Percentiles rank a stretch among this genome's conserved stretches.
These are phyloP conservation scores for Tyria jacobaeae DNA, from an alignment of 2,888 invertebrate genomes.

Conservation along the genomic window DNA sequence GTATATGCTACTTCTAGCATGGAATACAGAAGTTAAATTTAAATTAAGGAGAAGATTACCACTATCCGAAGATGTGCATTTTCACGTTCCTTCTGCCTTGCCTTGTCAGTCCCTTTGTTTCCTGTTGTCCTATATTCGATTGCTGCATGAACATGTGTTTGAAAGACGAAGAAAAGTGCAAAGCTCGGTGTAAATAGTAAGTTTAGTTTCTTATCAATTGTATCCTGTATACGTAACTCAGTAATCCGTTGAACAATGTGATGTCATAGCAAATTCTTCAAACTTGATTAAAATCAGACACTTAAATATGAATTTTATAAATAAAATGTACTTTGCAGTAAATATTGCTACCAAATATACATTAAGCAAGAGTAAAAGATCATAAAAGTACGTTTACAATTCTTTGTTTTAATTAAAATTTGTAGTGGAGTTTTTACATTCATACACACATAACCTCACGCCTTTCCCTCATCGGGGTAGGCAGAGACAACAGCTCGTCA, in stretches of 20 bases:
- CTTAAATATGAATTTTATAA: not conserved
- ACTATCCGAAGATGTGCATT: not conserved
- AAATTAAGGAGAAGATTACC: not conserved
- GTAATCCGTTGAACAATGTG: not conserved
- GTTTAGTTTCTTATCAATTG: not conserved
- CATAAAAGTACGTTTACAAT: not conserved
- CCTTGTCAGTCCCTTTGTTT: slow-evolving; percentile 7
- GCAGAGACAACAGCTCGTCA: no score
- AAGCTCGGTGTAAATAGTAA: not conserved
- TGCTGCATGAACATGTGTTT: slow-evolving; percentile 3
- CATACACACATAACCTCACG: no score
- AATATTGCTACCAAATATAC: not conserved
- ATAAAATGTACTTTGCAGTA: not conserved
- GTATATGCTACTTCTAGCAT: not conserved
- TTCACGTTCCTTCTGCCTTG: not conserved
- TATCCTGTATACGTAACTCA: not conserved
- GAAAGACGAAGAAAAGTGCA: not conserved
- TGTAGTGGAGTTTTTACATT: no score
- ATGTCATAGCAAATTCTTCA: not conserved
- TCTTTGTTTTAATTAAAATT: not conserved
- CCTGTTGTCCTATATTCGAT: slow-evolving; percentile 7
- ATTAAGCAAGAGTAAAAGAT: not conserved
- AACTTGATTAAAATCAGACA: not conserved
- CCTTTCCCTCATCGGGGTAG: no score
- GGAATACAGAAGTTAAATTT: not conserved